These are phyloP conservation scores for Psittacula cyanocephala DNA, from an alignment of 2,113 vertebrate genomes.

Conservation along the genomic window DNA sequence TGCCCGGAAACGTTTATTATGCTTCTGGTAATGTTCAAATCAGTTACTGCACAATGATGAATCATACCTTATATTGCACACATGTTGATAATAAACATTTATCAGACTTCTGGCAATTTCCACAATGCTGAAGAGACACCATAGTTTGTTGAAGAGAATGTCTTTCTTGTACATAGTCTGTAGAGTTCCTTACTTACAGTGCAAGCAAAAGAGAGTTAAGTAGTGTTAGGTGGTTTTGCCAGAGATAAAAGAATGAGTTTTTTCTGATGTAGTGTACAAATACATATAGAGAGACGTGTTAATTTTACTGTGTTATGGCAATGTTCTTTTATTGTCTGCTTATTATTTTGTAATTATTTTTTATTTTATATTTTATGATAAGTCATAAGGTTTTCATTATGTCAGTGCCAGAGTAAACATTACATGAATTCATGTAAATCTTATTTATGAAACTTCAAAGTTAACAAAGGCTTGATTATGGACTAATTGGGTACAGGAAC, in stretches of 20 bases:
- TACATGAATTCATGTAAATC: not conserved
- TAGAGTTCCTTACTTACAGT: not conserved
- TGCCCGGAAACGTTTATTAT: conserved; percentile 36
- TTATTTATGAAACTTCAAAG: not conserved
- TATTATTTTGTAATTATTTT: not conserved
- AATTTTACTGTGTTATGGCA: not conserved
- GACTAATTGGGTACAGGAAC: not conserved
- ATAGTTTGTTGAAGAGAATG: not conserved
- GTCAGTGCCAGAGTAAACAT: not conserved
- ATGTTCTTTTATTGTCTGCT: not conserved
- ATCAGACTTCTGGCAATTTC: not conserved
- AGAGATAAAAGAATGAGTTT: not conserved
- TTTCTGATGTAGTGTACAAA: not conserved
- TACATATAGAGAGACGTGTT: not conserved
- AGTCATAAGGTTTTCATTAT: not conserved
- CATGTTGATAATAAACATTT: conserved; percentile 44
- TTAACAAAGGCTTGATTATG: not conserved
- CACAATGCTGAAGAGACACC: not conserved
- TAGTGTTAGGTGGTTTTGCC: not conserved
- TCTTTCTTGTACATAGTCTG: not conserved
- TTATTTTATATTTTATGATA: not conserved
- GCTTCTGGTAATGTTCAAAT: conserved; percentile 40
- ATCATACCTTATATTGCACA: conserved; percentile 44
- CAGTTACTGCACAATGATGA: conserved; percentile 42
- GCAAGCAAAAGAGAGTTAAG: not conserved